Evolutionary conservation across 2,113 vertebrate species (phyloP).

Genomic region (Chamaetylas fuelleborni): DNA sequence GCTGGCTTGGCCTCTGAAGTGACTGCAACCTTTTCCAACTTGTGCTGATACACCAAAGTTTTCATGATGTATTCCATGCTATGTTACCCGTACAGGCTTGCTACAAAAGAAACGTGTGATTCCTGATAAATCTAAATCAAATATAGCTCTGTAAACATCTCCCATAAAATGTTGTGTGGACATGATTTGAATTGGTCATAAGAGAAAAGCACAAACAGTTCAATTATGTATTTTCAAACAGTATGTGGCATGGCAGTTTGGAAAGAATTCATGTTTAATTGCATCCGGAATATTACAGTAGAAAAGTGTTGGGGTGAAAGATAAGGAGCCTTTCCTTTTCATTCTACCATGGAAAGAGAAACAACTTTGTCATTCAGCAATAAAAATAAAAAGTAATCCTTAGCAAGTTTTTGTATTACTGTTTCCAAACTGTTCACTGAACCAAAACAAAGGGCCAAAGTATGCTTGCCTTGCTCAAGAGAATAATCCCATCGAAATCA

Average conservation of each 20-base stretch:
- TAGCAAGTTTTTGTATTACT: constrained; percentile 33
- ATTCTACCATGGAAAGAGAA: constrained; percentile 37
- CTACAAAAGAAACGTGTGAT: constrained; percentile 30
- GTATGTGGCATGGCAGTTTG: background rate
- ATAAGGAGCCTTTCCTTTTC: constrained; percentile 30
- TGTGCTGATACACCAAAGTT: background rate
- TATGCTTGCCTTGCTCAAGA: background rate
- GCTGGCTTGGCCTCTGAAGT: background rate
- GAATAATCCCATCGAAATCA: background rate
- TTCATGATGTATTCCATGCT: background rate
- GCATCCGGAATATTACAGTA: background rate
- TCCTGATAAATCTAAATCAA: constrained; percentile 21
- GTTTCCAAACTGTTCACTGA: constrained; percentile 33
- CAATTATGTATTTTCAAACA: background rate
- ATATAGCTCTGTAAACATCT: background rate
- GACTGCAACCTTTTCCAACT: background rate
- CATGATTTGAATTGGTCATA: background rate
- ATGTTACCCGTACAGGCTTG: background rate
- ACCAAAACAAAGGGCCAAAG: constrained; percentile 55
- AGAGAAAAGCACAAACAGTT: constrained; percentile 43
- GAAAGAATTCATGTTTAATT: background rate
- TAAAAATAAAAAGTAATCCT: background rate
- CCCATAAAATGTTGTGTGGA: background rate
- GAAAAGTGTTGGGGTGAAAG: background rate
- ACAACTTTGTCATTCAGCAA: background rate